Evolutionary conservation across 1,140 invertebrate genomes (phyloP), one percentile per base, ranked within the genome.

Genomic region (Sinella curviseta): DNA sequence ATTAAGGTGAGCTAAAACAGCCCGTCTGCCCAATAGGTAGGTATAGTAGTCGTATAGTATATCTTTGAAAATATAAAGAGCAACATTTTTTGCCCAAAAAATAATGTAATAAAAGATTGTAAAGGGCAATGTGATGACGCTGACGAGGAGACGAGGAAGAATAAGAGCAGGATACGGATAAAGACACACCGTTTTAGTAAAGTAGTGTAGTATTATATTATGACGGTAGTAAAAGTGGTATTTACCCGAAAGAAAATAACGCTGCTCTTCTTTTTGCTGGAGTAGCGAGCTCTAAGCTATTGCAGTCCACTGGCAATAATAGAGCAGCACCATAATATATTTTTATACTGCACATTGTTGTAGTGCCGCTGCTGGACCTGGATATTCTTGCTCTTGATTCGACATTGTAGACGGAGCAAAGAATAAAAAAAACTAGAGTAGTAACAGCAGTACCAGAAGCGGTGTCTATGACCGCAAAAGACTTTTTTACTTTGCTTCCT

Each of bases 381-480:
- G n/a, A n/a, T 48, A 48, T 48, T 48, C 20, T 48, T 20, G 20
- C 39, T 48, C 39, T 48, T 48, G 39, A 48, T 20, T 48, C 39
- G 8, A 48, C 39, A 48, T 48, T 12, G 39, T 48, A 48, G 39
- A n/a, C n/a, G n/a, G 39, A 20, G 20, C 39, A 20, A 48, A 48
- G 39, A 48, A 20, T 48, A 48, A 48, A 48, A 20, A 48, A 48
- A 20, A 48, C 8, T 48, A 48, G 39, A 48, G 20, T 48, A 48
- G 20, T 20, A 48, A 48, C 39, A 48, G 39, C 39, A 48, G 39
- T 48, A 48, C 39, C 39, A 48, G 8, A 48, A 70, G 30, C 30
- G 65, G 65, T 70, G 65, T 82, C 74, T 80, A 35, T 74, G 78
- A 34, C 81, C 67, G 74, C 57, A 70, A 67, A 77, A 74, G 39